Evolutionary conservation across 1,140 invertebrate species (phyloP).

Genomic region (Neotoxoptera formosana): DNA sequence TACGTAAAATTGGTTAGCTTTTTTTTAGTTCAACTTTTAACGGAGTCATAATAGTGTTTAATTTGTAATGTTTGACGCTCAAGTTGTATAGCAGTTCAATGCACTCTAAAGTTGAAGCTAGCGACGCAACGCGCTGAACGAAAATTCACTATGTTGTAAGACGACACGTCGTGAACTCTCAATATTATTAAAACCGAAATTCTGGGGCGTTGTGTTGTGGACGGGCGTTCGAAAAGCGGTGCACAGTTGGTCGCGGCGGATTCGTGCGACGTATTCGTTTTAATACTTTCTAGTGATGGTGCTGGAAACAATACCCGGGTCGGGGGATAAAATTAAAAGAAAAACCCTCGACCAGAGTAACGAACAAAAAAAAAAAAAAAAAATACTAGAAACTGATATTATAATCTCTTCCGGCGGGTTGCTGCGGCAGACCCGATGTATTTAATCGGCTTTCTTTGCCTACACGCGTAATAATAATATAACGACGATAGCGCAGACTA

Average conservation of each 20-base stretch:
- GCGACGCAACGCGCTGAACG: background rate
- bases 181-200: background rate
- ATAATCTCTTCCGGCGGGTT: background rate
- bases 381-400: background rate
- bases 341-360: background rate
- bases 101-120: background rate
- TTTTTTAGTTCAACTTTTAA: background rate
- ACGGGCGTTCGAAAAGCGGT: background rate
- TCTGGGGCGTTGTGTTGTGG: background rate
- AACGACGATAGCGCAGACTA: background rate
- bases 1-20: background rate
- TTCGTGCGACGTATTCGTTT: background rate
- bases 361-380: background rate
- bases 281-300: background rate
- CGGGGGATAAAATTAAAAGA: background rate
- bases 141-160: background rate
- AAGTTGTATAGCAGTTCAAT: background rate
- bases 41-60: background rate
- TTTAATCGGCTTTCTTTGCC: conserved; percentile 14
- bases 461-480: background rate
- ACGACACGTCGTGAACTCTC: background rate
- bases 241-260: background rate
- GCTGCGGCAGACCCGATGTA: background rate
- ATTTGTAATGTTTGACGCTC: background rate
- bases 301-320: background rate